A percentile compares a stretch with the other conserved stretches of the same genome.
Evolutionary conservation across 1,140 invertebrate species (phyloP).

Genomic region (Drosophila bocqueti): DNA sequence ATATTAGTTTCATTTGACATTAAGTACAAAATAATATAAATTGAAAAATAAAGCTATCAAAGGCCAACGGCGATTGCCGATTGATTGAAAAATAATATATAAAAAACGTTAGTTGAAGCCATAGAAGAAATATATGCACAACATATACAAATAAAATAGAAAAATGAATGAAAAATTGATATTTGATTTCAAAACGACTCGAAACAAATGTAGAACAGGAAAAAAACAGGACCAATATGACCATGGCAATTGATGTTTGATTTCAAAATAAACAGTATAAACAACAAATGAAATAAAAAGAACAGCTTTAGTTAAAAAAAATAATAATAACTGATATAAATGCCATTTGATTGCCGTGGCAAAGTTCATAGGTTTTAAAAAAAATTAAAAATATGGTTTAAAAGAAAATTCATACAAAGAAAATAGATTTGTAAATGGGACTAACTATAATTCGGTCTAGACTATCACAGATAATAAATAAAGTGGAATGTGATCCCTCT

Average conservation of each 20-base stretch:
- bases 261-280: background rate
- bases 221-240: background rate
- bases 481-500: background rate
- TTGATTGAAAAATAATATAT: slow-evolving; percentile 3
- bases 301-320: background rate
- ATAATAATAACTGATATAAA: background rate
- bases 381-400: background rate
- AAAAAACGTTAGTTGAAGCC: no score
- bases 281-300: background rate
- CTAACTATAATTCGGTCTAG: background rate
- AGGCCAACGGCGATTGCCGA: background rate
- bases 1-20: background rate
- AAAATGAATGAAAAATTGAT: background rate
- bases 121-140: no score
- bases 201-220: background rate
- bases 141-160: background rate
- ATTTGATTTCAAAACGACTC: slow-evolving; percentile 6
- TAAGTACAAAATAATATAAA: slow-evolving; percentile 4
- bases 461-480: background rate
- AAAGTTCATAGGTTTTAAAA: background rate
- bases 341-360: background rate
- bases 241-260: slow-evolving; percentile 3
- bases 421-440: background rate
- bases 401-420: background rate
- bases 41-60: background rate